Conservation (phyloP, 2,113 vertebrate genomes). For the Anarhynchus alexandrinus region DNA sequence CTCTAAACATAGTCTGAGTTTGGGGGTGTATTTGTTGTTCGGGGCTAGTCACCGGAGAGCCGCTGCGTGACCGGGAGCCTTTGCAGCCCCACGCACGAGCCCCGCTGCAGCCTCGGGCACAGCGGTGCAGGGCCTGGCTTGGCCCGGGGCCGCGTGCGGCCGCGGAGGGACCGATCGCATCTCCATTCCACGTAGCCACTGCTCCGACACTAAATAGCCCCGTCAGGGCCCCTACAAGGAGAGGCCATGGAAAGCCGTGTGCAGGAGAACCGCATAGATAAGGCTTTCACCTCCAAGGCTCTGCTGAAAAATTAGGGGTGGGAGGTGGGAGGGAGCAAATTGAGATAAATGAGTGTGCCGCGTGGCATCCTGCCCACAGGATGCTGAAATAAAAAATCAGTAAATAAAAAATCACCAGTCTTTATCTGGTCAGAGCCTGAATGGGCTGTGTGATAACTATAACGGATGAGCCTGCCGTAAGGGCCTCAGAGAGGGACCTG, state of each 20-base stretch:
- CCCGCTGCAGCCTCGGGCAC: not conserved
- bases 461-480: constrained; percentile 8
- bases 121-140: not conserved
- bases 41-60: not conserved
- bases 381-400: constrained; percentile 34
- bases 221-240: not conserved
- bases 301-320: constrained; percentile 47
- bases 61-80: accelerated
- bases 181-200: not conserved
- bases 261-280: constrained; percentile 8
- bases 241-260: not conserved
- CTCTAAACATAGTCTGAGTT: accelerated
- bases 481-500: not conserved
- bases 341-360: constrained; percentile 64
- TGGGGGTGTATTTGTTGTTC: not conserved
- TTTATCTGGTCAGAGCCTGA: constrained; percentile 57
- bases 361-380: constrained; percentile 31
- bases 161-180: not conserved
- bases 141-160: accelerated
- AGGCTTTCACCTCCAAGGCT: constrained; percentile 52
- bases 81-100: not conserved
- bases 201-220: not conserved
- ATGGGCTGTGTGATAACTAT: constrained; percentile 28
- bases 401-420: constrained; percentile 58
- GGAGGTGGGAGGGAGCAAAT: constrained; percentile 57